Percentiles rank a stretch among this genome's conserved stretches.
These are phyloP conservation scores for Pygoscelis antarcticus DNA, from an alignment of 2,113 vertebrate species.

Conservation along the genomic window DNA sequence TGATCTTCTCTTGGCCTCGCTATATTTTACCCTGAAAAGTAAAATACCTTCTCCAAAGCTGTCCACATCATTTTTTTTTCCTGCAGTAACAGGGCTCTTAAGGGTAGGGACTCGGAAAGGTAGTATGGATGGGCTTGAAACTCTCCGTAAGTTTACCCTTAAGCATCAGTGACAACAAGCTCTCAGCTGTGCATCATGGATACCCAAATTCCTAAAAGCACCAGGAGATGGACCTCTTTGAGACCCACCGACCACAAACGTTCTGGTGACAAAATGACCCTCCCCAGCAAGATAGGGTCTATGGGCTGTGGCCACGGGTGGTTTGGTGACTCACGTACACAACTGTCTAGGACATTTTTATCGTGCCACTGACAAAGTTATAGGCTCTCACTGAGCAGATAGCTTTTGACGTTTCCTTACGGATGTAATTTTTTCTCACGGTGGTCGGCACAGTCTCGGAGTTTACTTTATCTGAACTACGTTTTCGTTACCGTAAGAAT, in stretches of 20 bases:
- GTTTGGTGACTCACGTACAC: background rate
- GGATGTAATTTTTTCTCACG: background rate
- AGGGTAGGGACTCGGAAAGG: background rate
- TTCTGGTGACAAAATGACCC: background rate
- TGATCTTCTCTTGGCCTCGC: background rate
- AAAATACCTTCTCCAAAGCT: background rate
- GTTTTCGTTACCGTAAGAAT: background rate
- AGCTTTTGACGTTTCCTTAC: background rate
- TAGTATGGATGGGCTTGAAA: background rate
- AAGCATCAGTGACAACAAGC: background rate
- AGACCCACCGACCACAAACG: background rate
- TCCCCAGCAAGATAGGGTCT: background rate
- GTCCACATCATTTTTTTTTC: background rate
- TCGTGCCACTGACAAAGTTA: rapidly evolving
- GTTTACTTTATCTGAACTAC: background rate
- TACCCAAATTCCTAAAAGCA: background rate
- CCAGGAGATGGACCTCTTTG: background rate
- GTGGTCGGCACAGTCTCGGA: background rate
- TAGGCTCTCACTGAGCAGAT: rapidly evolving
- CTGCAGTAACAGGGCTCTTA: background rate
- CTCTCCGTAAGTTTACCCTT: background rate
- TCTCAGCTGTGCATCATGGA: background rate
- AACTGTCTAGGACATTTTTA: background rate
- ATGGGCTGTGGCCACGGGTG: background rate
- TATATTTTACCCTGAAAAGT: background rate